phyloP scores from a whole-genome alignment of 2,797 vertebrate species.

The Vipera ursinii region DNA sequence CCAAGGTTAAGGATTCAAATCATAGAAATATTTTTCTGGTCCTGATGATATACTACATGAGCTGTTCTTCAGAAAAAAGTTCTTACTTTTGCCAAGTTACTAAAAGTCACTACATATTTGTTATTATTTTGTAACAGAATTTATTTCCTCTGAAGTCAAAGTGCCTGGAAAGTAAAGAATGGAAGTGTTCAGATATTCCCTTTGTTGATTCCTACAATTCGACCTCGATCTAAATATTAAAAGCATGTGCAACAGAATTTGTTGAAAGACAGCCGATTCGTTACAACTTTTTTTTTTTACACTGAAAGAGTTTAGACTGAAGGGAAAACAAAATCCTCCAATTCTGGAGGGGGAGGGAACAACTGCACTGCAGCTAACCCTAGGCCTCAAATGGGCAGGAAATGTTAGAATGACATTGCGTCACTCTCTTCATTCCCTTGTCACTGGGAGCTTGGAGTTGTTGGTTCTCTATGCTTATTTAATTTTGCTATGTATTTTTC shows the following conservation, averaged over 20 bases:
- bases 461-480: background rate
- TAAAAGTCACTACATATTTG: slow-evolving; percentile 23
- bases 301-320: background rate
- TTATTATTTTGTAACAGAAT: slow-evolving; percentile 33
- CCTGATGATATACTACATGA: slow-evolving; percentile 12
- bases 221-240: background rate
- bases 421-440: background rate
- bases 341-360: background rate
- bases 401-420: background rate
- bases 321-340: background rate
- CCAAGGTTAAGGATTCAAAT: background rate
- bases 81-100: slow-evolving; percentile 12
- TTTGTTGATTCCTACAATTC: slow-evolving; percentile 33
- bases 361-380: background rate
- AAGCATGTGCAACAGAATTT: slow-evolving; percentile 16
- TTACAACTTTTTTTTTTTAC: background rate
- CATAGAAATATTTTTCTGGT: slow-evolving; percentile 6
- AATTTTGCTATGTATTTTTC: background rate
- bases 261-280: background rate
- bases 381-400: background rate
- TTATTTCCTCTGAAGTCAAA: slow-evolving; percentile 32
- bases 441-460: background rate
- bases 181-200: background rate
- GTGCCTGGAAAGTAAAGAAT: slow-evolving; percentile 34
- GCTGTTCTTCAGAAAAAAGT: slow-evolving; percentile 26